phyloP scores from a whole-genome alignment of 2,797 vertebrate genomes.

The Malacoctenus gilli region DNA sequence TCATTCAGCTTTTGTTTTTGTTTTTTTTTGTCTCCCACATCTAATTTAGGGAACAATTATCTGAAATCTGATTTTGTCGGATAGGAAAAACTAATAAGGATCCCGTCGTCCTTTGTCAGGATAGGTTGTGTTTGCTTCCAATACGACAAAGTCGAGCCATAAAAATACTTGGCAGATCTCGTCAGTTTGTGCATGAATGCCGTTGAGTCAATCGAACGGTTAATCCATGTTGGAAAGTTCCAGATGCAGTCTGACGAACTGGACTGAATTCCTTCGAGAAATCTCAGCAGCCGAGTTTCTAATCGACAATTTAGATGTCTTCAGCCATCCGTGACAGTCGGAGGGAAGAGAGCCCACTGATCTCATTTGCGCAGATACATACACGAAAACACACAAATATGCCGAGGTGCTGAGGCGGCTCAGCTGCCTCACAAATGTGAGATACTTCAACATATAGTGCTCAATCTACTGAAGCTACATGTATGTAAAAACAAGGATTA shows the following conservation, averaged over 20 bases:
- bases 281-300: slow-evolving; percentile 48
- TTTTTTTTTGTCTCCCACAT: not conserved
- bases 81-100: slow-evolving; percentile 1
- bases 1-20: slow-evolving; percentile 6
- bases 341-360: slow-evolving; percentile 6
- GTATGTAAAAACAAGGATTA: too few species aligned
- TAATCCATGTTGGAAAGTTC: slow-evolving; percentile 16
- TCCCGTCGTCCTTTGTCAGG: not conserved
- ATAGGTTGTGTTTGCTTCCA: slow-evolving; percentile 1
- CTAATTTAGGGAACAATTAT: slow-evolving; percentile 16
- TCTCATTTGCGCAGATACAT: not conserved
- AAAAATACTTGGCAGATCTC: too few species aligned
- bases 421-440: too few species aligned
- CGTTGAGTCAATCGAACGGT: slow-evolving; percentile 10
- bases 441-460: too few species aligned
- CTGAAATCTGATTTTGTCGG: slow-evolving; percentile 8
- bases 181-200: not conserved
- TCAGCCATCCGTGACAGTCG: slow-evolving; percentile 37
- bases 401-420: slow-evolving; percentile 5
- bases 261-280: slow-evolving; percentile 50
- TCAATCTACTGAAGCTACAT: too few species aligned
- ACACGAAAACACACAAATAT: not conserved
- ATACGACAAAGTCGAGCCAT: not conserved
- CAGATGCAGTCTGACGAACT: slow-evolving; percentile 21
- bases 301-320: slow-evolving; percentile 68